These are phyloP conservation scores for Speoplatyrhinus poulsoni DNA, from an alignment of 2,113 vertebrate genomes.

Conservation along the genomic window DNA sequence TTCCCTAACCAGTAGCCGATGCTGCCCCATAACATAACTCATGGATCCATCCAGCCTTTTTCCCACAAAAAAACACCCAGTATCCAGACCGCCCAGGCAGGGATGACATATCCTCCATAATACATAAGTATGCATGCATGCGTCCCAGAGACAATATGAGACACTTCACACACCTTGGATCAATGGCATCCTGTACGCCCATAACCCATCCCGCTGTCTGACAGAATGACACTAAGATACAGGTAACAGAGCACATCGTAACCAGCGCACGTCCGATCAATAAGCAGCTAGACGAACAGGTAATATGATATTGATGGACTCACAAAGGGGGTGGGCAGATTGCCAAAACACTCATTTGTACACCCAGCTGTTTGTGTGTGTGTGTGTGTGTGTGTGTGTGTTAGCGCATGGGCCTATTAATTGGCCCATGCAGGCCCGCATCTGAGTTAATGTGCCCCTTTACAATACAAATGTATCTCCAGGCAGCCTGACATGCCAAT, in stretches of 20 bases:
- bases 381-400: conserved; percentile 8
- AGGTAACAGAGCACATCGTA: conserved; percentile 71
- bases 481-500: conserved; percentile 42
- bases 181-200: conserved; percentile 52
- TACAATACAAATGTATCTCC: conserved; percentile 65
- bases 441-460: conserved; percentile 56
- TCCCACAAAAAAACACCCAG: no score
- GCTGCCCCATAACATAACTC: no score
- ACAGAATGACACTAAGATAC: conserved; percentile 52
- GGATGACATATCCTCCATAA: conserved; percentile 21
- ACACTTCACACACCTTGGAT: conserved; percentile 60
- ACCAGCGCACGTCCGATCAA: conserved; percentile 72
- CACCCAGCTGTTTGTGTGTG: conserved; percentile 20
- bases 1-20: neutral
- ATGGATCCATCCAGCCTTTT: no score
- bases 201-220: conserved; percentile 49
- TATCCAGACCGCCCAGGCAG: neutral
- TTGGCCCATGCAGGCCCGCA: conserved; percentile 26
- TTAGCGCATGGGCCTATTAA: neutral
- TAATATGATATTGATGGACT: conserved; percentile 78
- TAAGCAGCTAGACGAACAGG: conserved; percentile 68
- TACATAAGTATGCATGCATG: conserved; percentile 33
- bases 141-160: conserved; percentile 33
- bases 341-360: conserved; percentile 32
- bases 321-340: conserved; percentile 35